Base-by-base conservation (phyloP, 2,888 invertebrate genomes). In the Chaetogeoica ovagalla region DNA sequence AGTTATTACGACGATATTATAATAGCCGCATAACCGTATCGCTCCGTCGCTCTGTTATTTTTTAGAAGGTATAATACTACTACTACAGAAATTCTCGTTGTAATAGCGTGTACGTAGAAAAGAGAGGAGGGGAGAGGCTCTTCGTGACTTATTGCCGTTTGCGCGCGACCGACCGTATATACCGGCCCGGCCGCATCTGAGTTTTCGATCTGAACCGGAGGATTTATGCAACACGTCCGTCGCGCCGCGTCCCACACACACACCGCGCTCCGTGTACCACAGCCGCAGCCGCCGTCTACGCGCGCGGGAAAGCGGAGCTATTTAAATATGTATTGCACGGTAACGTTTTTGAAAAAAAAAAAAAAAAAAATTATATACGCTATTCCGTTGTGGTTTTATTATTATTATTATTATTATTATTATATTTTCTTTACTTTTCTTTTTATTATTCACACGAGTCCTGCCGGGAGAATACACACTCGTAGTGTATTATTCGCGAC, bases 111-210 rank as follows among this genome's bases (percentile, higher is more conserved):
- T 30, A 30, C n/a, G n/a, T n/a, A 30, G 1, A 30, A 2, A 30
- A 30, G 30, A 30, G 30, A 30, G 30, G 30, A 30, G 30, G 30
- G 30, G 30, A 30, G 30, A 43, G 43, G 9, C 43, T 7, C 7
- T 52, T 77, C 77, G 71, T 79, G 79, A 79, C 63, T 71, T 55
- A 62, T 70, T 17, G 55, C 30, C 55, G 19, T 69, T 68, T 17
- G 37, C 63, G 37, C 63, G 59, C 60, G 30, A 30, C 30, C 30
- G 30, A 30, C 30, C n/a, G n/a, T n/a, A n/a, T n/a, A n/a, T n/a
- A n/a, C n/a, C 30, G 30, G 30, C 30, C 30, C 1, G 4, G 30
- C 19, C 43, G 4, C 68, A 59, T 68, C 76, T 76, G 5, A 15
- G 21, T 68, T 68, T 48, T 60, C n/a, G 68, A 68, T 76, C 68